Evolutionary conservation across 2,888 invertebrate genomes (phyloP).

Genomic region (Psylliodes chrysocephalus): DNA sequence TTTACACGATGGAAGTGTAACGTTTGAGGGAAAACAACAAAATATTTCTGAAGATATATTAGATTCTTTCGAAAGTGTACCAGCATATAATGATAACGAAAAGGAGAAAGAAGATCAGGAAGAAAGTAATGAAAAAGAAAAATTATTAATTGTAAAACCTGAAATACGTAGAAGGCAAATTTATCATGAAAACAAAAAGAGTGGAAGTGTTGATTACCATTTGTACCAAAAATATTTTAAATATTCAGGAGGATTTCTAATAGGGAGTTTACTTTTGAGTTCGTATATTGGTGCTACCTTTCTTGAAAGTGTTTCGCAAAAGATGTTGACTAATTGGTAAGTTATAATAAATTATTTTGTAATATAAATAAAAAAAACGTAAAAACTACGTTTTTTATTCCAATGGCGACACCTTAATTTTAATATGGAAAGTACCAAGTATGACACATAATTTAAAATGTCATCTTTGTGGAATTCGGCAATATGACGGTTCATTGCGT

Average conservation of each 20-base stretch:
- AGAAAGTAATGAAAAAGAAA: conserved; percentile 67
- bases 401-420: no score
- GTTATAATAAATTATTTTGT: no score
- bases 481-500: no score
- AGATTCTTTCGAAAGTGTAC: conserved; percentile 25
- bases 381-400: no score
- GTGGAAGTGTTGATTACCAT: conserved; percentile 50
- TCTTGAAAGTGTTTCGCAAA: conserved; percentile 48
- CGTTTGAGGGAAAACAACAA: conserved; percentile 41
- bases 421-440: no score
- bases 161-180: conserved; percentile 40
- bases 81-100: neutral
- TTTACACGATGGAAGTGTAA: conserved; percentile 56
- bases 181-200: conserved; percentile 53
- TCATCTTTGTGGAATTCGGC: no score
- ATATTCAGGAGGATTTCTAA: conserved; percentile 52
- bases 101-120: conserved; percentile 65
- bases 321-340: conserved; percentile 54
- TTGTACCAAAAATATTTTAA: conserved; percentile 54
- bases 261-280: conserved; percentile 46
- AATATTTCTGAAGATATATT: conserved; percentile 43
- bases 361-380: no score
- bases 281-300: conserved; percentile 50
- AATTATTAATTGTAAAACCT: conserved; percentile 26
- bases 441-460: no score